Base-by-base conservation (phyloP, 1,140 invertebrate species). In the Oreohelix idahoensis region DNA sequence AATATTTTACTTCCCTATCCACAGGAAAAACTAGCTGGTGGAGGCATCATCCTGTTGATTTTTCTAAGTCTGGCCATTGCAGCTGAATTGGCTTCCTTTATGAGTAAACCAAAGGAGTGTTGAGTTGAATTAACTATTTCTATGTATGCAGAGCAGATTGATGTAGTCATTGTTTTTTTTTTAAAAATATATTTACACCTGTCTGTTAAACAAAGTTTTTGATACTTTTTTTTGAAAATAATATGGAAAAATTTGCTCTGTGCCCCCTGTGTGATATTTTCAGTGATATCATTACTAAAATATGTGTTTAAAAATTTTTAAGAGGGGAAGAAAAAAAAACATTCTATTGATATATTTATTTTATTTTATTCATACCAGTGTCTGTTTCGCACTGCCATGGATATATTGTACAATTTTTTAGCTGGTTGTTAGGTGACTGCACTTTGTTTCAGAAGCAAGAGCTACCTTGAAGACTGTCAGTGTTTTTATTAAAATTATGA, bases 21-120 rank as follows among this genome's bases (percentile, higher is more conserved):
- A 58, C 80, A 82, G 80, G 75, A 82, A 82, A n/a, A 58, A 36
- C 36, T 82, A 49, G 80, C 74, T 58, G 80, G 80, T 32, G 71
- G 80, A n/a, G 70, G 70, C 13, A 74, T 82, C 51, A 29, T 82
- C 29, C 29, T 82, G 4, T 1, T 82, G 5, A 20, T 58, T 58
- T 49, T 82, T 35, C 70, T 82, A 8, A 36, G 58, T 73, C 26
- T 73, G 26, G 80, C 71, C 58, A 45, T 51, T 11, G 80, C 80
- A 29, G 80, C 80, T 75, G 80, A 71, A 38, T n/a, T 82, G 23
- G 80, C 70, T 36, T 39, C 1, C 45, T 58, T 75, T 53, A 36
- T 82, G 45, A 74, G 35, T 32, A 73, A 32, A 1, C 23, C 74
- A 82, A 82, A 82, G 74, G 80, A 82, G 80, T 75, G n/a, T n/a